Evolutionary conservation across 2,797 vertebrate genomes (phyloP), one percentile per base, ranked within the genome.

Genomic region (Neomorphus geoffroyi): DNA sequence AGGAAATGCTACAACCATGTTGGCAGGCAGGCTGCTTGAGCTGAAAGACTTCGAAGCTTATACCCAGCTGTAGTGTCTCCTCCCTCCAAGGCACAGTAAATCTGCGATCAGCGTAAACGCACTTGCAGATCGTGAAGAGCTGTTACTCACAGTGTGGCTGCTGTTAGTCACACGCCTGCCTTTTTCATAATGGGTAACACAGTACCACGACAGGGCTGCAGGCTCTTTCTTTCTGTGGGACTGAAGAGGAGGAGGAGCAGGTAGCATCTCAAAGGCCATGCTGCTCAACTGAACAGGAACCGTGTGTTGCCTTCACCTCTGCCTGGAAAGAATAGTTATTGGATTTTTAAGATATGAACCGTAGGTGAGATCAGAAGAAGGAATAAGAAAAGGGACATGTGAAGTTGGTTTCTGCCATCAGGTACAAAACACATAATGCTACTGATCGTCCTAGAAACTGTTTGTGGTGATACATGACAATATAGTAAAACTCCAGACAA

Each of bases 221-320:
- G 33, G 35, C 79, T 82, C n/a, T 14, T 33, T 58, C 37, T 43
- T 33, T 58, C 37, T 43, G 48, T 35, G 70, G 27, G 18, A 9
- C 13, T 30, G 0, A 23, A 11, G 4, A 41, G 39, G 41, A 39
- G 32, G n/a, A 69, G 84, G 45, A 66, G 48, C 58, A 58, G 53
- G 10, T 28, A 50, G 28, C 41, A 18, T 53, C 46, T 37, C 35
- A 12, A 16, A 33, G 80, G 32, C 79, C 13, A 0, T 13, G 39
- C 50, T 93, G 65, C 73, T 45, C 18, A 57, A 0, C 39, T 81
- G 69, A 65, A 7, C 27, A 14, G 57, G 27, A 58, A 43, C n/a
- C 18, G 4, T 2, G 2, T 13, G 10, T 53, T 64, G 11, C n/a
- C 22, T 65, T 60, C 80, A 0, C 8, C 17, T 7, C 61, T 45